Evolutionary conservation across 2,113 vertebrate species (phyloP), one percentile per base, ranked within the genome.

Genomic region (Crypturellus undulatus): DNA sequence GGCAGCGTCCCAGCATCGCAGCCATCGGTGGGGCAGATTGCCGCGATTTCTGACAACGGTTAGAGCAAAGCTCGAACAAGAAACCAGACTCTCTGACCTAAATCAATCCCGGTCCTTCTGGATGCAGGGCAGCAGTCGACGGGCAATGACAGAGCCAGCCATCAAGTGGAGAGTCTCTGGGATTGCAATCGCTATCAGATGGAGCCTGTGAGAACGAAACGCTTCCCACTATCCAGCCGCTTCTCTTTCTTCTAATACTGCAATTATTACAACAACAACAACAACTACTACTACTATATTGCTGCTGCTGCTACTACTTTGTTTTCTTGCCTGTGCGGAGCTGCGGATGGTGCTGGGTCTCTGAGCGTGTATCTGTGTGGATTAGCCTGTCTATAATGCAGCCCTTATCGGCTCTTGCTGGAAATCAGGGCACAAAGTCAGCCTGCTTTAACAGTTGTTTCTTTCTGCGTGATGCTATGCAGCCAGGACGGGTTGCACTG

Each of bases 51-150:
- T 91, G 71, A 83, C 87, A 95, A 94, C 97, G 96, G 65, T 96
- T 95, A 97, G 95, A 95, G 94, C 97, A 94, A 87, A 95, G 94
- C 97, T 95, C 86, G 92, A 81, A 96, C 96, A 72, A 97, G 97
- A 97, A 96, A 92, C 91, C 97, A 97, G 98, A 91, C 95, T 97
- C 95, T 90, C 97, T 98, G 98, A 98, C 98, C 98, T 98, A 98
- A 98, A 98, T 98, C 98, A 96, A 58, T 96, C 97, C 97, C 97
- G 97, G 97, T 97, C 96, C 96, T 97, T 98, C 92, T 98, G 98
- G 98, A 98, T 97, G 96, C 96, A 86, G 98, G 97, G 97, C 97
- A 97, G 97, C 97, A 98, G 95, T 89, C 92, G 97, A 96, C 98
- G 97, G 96, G 98, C 97, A 93, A 93, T 93, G 97, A 97, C 97